Conservation (phyloP, 2,888 invertebrate species). For the Pollenia angustigena region DNA sequence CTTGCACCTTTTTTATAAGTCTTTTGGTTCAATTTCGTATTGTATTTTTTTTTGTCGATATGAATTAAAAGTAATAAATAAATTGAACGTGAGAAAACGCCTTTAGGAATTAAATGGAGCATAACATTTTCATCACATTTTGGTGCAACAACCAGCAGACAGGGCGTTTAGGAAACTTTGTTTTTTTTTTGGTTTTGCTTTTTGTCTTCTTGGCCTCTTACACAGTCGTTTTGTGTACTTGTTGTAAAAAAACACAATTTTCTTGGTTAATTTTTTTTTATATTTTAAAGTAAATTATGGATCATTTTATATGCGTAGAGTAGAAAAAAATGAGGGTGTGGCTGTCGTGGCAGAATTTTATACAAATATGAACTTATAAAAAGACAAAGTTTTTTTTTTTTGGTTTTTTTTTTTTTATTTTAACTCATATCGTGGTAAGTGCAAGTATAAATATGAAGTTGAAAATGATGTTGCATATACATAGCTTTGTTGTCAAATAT, state of each 20-base stretch:
- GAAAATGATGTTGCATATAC: neutral
- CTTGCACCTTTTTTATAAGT: slow-evolving; percentile 8
- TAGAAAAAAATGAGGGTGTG: slow-evolving; percentile 69
- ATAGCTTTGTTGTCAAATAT: neutral
- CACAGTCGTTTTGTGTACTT: slow-evolving; percentile 22
- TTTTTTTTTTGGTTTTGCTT: slow-evolving; percentile 10
- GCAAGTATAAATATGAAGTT: neutral
- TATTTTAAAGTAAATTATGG: slow-evolving; percentile 39
- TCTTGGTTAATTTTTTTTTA: slow-evolving; percentile 15
- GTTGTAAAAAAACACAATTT: slow-evolving; percentile 34
- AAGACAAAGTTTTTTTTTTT: slow-evolving; percentile 31
- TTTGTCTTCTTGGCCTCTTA: slow-evolving; percentile 27
- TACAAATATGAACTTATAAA: slow-evolving; percentile 32
- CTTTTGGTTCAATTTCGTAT: neutral
- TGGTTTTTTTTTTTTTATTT: too few species aligned
- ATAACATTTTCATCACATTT: slow-evolving; percentile 69
- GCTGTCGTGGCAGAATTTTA: slow-evolving; percentile 54
- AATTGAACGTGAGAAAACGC: slow-evolving; percentile 76
- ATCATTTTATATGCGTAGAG: slow-evolving; percentile 68
- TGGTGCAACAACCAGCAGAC: slow-evolving; percentile 54
- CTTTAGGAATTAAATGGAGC: slow-evolving; percentile 72
- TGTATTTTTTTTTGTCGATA: neutral
- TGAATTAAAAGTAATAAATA: slow-evolving; percentile 68
- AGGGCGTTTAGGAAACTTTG: slow-evolving; percentile 62
- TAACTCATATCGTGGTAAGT: slow-evolving; percentile 35